phyloP scores from a whole-genome alignment of 1,140 invertebrate species.

The Drosophila quadrilineata region DNA sequence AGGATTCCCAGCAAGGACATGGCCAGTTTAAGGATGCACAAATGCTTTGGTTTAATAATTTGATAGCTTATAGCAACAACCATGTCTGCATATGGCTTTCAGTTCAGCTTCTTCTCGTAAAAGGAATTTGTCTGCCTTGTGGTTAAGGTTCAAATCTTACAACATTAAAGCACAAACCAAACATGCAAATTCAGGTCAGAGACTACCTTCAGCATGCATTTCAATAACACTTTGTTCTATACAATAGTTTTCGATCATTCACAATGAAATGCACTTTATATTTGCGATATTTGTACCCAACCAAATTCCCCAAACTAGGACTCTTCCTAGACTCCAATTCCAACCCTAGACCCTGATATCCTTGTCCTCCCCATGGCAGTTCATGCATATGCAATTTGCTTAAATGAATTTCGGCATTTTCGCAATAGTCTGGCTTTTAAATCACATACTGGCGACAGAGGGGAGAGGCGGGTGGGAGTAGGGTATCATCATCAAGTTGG shows the following conservation, averaged over 20 bases:
- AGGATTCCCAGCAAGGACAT: not conserved
- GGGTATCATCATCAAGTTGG: not conserved
- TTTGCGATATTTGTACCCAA: no score
- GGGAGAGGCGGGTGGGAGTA: not conserved
- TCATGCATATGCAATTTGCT: constrained; percentile 56
- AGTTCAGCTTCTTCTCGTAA: not conserved
- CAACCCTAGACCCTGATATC: no score
- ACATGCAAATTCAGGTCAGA: no score
- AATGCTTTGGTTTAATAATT: constrained; percentile 1
- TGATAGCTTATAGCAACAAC: no score
- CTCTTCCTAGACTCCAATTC: no score
- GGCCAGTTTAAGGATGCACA: not conserved
- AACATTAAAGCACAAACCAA: no score
- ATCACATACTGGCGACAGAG: constrained; percentile 25
- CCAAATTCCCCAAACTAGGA: no score
- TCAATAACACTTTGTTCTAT: no score
- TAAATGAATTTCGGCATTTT: constrained; percentile 47
- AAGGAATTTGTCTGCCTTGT: not conserved
- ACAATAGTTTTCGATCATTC: constrained; percentile 25
- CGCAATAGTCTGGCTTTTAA: constrained; percentile 21
- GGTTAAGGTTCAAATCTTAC: no score
- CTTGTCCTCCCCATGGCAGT: constrained; percentile 4
- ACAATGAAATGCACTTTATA: constrained; percentile 33
- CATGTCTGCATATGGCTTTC: no score
- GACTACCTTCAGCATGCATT: no score